These are phyloP conservation scores for Bombus ignitus DNA, from an alignment of 1,140 invertebrate genomes.

Conservation along the genomic window DNA sequence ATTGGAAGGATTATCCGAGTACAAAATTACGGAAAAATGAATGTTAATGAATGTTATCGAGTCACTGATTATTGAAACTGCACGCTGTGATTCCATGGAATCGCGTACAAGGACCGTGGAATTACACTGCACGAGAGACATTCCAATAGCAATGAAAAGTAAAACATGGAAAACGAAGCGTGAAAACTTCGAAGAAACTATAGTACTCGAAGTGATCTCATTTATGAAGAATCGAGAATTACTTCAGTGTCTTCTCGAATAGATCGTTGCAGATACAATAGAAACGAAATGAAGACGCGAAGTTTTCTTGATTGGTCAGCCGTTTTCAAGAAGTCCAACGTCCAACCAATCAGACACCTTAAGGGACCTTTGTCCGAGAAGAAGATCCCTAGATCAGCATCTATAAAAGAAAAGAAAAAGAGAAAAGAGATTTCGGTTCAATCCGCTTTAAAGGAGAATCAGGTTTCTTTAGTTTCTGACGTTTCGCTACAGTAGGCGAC, in stretches of 20 bases:
- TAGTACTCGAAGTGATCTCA: no score
- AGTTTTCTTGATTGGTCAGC: neutral
- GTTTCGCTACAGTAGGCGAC: neutral
- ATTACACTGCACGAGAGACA: no score
- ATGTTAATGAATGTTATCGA: no score
- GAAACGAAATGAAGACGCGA: neutral
- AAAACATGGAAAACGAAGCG: no score
- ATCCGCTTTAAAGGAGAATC: neutral
- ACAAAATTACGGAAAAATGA: no score
- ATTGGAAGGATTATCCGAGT: no score
- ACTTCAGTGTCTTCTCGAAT: neutral
- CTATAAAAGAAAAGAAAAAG: neutral
- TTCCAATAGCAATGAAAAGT: no score
- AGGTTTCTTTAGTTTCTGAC: neutral
- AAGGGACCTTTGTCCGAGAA: neutral
- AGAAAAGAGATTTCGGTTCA: neutral
- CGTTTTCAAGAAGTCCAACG: neutral
- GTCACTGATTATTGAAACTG: no score
- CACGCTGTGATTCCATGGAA: no score
- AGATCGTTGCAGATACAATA: neutral
- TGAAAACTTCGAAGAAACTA: no score
- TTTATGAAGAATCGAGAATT: neutral
- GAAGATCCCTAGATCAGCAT: neutral
- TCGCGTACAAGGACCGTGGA: no score
- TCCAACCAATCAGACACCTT: no score